Base-by-base conservation (phyloP, 1,140 invertebrate genomes). In the Drosophila willistoni region DNA sequence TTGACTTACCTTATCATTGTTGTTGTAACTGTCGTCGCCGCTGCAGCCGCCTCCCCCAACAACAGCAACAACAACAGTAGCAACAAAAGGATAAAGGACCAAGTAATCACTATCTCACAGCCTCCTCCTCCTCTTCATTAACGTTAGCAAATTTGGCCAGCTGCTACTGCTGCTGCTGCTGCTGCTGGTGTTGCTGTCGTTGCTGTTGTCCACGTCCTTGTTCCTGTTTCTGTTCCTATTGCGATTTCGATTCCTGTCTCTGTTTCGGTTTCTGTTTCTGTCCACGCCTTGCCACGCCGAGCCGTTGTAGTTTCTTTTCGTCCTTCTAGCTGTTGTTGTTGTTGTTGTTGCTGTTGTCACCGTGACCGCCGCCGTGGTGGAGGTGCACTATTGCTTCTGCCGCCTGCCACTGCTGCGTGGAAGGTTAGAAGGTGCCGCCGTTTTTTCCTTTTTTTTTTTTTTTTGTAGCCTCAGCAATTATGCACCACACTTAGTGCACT, bases 1-100 rank as follows among this genome's bases (percentile, higher is more conserved):
- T 29, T 7, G 2, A 61, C 75, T 57, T 68, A 86, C 83, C 79
- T 86, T 79, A 69, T 86, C 83, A 86, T 86, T 83, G 83, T 86
- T 79, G 83, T 86, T 83, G 83, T 70, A 83, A 54, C 79, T 79
- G 79, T 61, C 79, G 79, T 61, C 79, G 61, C 73, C 51, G 81
- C 64, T 66, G 47, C 80, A 70, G 64, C 68, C 44, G 34, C 34
- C 34, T 36, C 34, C 36, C 10, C 36, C 10, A 39, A 39, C 36
- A 59, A 56, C 72, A 73, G 74, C 70, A 72, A 61, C 73, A 77
- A 76, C 73, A 77, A 44, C 76, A 77, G 71, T 66, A 66, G 57
- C 47, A 61, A 57, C 73, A 33, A 29, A 29, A 59, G 57, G 66
- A 39, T 55, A 64, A 36, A 55, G 74, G 74, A 44, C 57, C 60